Evolutionary conservation across 1,140 invertebrate species (phyloP), one percentile per base, ranked within the genome.

Genomic region (Periplaneta americana): DNA sequence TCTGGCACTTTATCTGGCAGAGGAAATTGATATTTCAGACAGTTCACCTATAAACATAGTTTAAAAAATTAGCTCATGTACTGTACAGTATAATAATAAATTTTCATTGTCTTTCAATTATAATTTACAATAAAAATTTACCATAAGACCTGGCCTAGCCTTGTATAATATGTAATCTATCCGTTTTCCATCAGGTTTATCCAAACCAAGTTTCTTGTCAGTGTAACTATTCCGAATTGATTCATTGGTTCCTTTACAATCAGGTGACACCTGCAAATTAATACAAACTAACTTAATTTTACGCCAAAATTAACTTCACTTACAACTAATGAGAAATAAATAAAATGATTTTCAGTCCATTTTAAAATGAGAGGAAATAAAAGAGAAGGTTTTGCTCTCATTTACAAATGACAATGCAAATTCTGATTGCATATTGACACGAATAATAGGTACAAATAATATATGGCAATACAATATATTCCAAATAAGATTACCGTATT

Each of bases 121-220:
- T 28, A 80, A 83, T 77, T 75, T 75, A 33, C 74, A 79, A 79
- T 76, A 78, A 57, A 79, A 82, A 84, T 75, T 84, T 87, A 92
- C 92, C 86, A 91, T 87, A 83, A 87, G 87, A 28, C 88, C 87
- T 76, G 89, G 85, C 81, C 91, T 91, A 48, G 90, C 86, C 84
- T 92, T 89, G 84, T 94, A 97, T 81, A 98, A 88, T 82, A 98
- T 95, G 87, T 98, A 96, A 89, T 99, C 98, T 83, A 99, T 96
- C 81, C 97, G 91, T 85, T 96, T 96, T 34, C 97, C 97, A 78
- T 93, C 87, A 6, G 95, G 94, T 84, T 90, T 88, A 11, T 88
- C 88, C 75, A 89, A 89, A 15, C 91, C 88, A 35, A 90, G 83
- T 74, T 88, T 89, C 9, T 86, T 82, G 36, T 90, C 87, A 3